Evolutionary conservation across 1,140 invertebrate species (phyloP).

Genomic region (Drosophila repleta): DNA sequence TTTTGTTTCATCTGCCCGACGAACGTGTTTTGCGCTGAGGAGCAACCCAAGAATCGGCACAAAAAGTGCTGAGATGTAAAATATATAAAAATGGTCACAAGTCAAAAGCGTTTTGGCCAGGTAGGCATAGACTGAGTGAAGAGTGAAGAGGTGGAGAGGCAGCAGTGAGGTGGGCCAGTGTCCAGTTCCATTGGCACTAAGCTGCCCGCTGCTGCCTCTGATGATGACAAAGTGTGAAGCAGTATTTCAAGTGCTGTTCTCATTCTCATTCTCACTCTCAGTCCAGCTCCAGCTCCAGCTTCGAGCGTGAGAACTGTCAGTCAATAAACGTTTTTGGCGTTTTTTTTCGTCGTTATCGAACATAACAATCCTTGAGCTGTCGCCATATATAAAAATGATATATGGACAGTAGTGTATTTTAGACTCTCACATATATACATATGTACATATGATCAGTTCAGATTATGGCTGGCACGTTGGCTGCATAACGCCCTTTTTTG

Average conservation of each 20-base stretch:
- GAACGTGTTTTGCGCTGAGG: constrained; percentile 59
- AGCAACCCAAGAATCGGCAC: constrained; percentile 15
- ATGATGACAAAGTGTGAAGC: constrained; percentile 80
- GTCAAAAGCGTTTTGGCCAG: constrained; percentile 70
- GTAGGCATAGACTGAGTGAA: constrained; percentile 13
- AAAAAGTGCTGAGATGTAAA: constrained; percentile 44
- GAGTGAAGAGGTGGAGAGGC: neutral
- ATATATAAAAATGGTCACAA: constrained; percentile 73
- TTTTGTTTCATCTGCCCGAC: constrained; percentile 73
- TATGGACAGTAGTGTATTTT: constrained; percentile 4
- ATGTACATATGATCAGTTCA: too few relatives aligned
- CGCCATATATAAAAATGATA: constrained; percentile 45
- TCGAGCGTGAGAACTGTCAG: constrained; percentile 77
- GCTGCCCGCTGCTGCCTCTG: constrained; percentile 45
- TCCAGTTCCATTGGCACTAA: constrained; percentile 38
- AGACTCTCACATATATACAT: neutral
- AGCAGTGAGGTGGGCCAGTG: too few relatives aligned
- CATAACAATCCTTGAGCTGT: constrained; percentile 75
- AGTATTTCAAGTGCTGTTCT: constrained; percentile 71
- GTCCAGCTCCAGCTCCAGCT: too few relatives aligned
- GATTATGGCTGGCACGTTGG: constrained; percentile 61
- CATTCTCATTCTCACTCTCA: too few relatives aligned
- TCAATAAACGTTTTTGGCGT: constrained; percentile 75
- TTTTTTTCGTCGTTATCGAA: constrained; percentile 56
- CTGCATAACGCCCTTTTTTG: constrained; percentile 71